A percentile compares a stretch with the other conserved stretches of the same genome.
Conservation (phyloP, 2,797 vertebrate species). For the Pogoniulus pusillus region DNA sequence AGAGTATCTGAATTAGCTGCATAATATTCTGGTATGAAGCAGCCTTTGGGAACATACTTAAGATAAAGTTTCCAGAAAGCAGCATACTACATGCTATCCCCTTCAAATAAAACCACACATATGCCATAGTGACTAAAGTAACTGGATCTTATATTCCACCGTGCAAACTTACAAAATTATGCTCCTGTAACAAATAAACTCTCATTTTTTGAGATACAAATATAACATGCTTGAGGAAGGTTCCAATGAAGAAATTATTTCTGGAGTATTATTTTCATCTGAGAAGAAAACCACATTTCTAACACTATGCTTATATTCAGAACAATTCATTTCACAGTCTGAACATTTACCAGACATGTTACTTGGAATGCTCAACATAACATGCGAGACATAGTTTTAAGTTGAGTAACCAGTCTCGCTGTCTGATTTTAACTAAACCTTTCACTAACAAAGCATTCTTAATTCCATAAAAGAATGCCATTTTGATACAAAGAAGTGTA, state of each 20-base stretch:
- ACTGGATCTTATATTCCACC: background rate
- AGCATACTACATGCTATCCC: background rate
- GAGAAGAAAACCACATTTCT: background rate
- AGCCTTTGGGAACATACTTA: background rate
- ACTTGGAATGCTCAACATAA: background rate
- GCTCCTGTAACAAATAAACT: background rate
- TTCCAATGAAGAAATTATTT: background rate
- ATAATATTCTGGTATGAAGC: background rate
- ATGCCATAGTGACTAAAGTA: background rate
- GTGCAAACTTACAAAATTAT: background rate
- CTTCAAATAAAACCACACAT: background rate
- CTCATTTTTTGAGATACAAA: background rate
- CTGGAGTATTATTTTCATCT: background rate
- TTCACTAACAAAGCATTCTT: background rate
- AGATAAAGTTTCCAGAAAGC: background rate
- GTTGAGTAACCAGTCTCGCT: background rate
- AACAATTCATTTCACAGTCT: background rate
- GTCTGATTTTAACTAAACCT: background rate
- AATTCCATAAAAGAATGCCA: background rate
- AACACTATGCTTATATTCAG: background rate
- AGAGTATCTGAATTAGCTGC: background rate
- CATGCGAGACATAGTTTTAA: background rate
- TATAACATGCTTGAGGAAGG: background rate
- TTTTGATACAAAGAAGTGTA: background rate
- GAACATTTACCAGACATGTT: background rate